Evolutionary conservation across 2,888 invertebrate species (phyloP), one percentile per base, ranked within the genome.

Genomic region (Creontiades dilutus): DNA sequence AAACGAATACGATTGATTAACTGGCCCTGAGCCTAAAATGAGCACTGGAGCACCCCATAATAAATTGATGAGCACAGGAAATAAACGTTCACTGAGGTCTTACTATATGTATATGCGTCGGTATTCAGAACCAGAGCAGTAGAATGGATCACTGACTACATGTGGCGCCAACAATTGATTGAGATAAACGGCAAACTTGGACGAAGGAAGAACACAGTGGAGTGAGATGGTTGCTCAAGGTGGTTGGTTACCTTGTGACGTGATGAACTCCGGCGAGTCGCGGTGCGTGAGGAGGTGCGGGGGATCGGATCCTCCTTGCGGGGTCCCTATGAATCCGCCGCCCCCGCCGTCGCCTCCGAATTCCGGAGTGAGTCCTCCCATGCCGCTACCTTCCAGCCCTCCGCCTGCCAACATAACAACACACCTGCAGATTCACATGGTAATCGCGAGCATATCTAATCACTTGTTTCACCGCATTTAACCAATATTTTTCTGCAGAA

Each of bases 321-420:
- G 89, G 27, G 86, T 85, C 11, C 90, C 90, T 90, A 93, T 92
- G 92, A 93, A 93, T 78, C 93, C 93, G 93, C 97, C 97, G 93
- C 96, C 96, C 93, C 96, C 96, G 95, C 90, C 89, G 46, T 88
- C 85, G 52, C 90, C 89, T 0, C 90, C 90, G 89, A 91, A 91
- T 55, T 91, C 91, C 11, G 90, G 89, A 0, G 86, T 85, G 48
- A 89, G 80, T 14, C 91, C 91, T 11, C 90, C 89, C 55, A 90
- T 86, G 12, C 91, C 91, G 57, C 90, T 89, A 16, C 90, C 91
- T 87, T 91, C 91, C 78, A 91, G 46, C 13, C 90, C 90, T 23
- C 96, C 96, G 93, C 96, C 96, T 96, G 93, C 78, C 48, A 57
- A 86, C 68, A 68, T 7, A 23, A 0, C 37, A 14, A 82, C 52